Evolutionary conservation across 1,140 invertebrate genomes (phyloP), one percentile per base, ranked within the genome.

Genomic region (Venustaconcha ellipsiformis): DNA sequence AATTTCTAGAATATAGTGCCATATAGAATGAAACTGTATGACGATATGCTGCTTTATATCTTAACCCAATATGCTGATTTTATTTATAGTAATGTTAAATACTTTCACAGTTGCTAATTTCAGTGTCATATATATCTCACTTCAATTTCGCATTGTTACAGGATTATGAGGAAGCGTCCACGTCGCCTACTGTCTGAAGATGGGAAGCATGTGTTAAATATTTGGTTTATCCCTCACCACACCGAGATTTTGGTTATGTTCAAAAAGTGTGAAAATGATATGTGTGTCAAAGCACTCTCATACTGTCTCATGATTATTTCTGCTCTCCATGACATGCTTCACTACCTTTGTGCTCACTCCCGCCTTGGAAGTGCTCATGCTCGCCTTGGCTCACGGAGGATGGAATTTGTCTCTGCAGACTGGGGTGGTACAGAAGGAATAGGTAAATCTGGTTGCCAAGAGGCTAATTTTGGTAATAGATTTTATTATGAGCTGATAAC

Each of bases 211-310:
- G 78, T 90, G 0, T 77, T 89, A 60, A 90, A 90, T 74, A 80
- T 90, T n/a, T 90, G 89, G 88, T 90, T 90, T 72, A 87, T 90
- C 30, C 89, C 89, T 6, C 88, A 90, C 70, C 82, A 86, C 69
- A 81, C 85, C 1, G 89, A 90, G 67, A 80, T 87, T 13, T 76
- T 90, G 70, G 74, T 85, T 66, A 87, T 89, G 81, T 90, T 85
- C 79, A 89, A 88, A 72, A 82, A 82, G n/a, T 66, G 88, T 17
- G 81, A 86, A 17, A 80, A 83, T 67, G 80, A 82, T 5, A 62
- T 78, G 11, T 87, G 85, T 80, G 76, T 74, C 3, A 70, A 72
- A 55, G 85, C 84, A 4, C 71, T 90, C 64, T 79, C 73, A 30
- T 82, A 84, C 69, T 80, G 81, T 30, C 78, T 87, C 48, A 71